phyloP scores from a whole-genome alignment of 2,113 vertebrate species.

The Noturus placidus region DNA sequence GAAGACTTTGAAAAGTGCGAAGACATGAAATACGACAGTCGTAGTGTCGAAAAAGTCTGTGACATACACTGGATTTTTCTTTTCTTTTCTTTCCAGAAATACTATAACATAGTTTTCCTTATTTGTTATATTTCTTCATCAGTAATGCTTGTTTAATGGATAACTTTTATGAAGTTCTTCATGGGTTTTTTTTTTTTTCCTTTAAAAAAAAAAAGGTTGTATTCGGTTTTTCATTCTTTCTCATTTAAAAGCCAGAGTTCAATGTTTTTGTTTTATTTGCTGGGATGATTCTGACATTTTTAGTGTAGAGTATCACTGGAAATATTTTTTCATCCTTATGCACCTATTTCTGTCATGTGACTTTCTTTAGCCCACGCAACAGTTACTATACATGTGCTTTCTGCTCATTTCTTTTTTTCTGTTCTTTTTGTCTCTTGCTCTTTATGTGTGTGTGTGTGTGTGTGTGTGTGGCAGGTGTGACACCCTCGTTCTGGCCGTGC shows the following conservation, averaged over 20 bases:
- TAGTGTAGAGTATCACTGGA: not conserved
- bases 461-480: constrained; percentile 68
- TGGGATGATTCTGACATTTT: not conserved
- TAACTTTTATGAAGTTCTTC: not conserved
- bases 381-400: constrained; percentile 25
- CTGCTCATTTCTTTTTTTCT: constrained; percentile 13
- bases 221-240: not conserved
- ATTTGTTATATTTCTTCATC: not conserved
- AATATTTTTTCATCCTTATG: constrained; percentile 11
- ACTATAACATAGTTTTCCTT: not conserved
- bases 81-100: constrained; percentile 4
- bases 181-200: not conserved
- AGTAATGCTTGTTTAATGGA: not conserved
- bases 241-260: not conserved
- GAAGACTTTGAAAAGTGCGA: constrained; percentile 23
- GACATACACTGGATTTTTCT: not conserved
- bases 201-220: not conserved
- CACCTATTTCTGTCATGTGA: not conserved
- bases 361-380: constrained; percentile 13
- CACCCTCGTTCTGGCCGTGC: constrained; percentile 69
- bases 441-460: constrained; percentile 35
- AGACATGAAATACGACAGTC: constrained; percentile 20
- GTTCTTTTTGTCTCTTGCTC: constrained; percentile 6
- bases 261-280: not conserved
- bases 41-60: not conserved